Base-by-base conservation (phyloP, 1,140 invertebrate species). In the Elysia chlorotica region DNA sequence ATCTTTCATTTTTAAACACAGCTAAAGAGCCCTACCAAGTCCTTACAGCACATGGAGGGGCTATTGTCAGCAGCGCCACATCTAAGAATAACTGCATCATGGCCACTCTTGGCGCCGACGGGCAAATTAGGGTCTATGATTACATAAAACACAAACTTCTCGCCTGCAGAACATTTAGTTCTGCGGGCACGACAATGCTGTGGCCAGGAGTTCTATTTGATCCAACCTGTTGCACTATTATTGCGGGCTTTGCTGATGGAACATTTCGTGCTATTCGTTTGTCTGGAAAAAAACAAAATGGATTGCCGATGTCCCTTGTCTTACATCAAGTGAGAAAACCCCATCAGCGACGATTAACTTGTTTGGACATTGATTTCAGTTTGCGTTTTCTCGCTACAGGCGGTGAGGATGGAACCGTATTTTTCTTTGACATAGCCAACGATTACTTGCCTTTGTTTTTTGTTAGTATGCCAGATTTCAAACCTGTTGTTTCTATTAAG, bases 51-150 rank as follows among this genome's bases (percentile, higher is more conserved):
- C 74, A 76, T 25, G 38, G 65, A 0, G 74, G 74, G 14, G 48
- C 70, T 3, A 73, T 76, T 25, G 57, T 65, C 14, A 66, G 59
- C 2, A 69, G 74, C 35, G 37, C 36, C 2, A 57, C 69, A 33
- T 73, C 74, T 4, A 28, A 36, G 1, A 2, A 25, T 0, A 65
- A 28, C 35, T 48, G 63, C 61, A 37, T 76, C 28, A 36, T 70
- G 17, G 71, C 67, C 17, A 73, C 74, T 23, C 38, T 76, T 0
- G 74, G 74, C 3, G 59, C 30, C 21, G 70, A 76, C 61, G 74
- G 74, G 1, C 53, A 66, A 2, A n/a, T 76, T 1, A 33, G 65
- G 19, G 65, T 76, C 0, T 59, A 76, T 23, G 65, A 76, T 30
- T 70, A 69, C 37, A 25, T 76, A 1, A 69, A 33, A 19, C 71